Evolutionary conservation across 2,888 invertebrate genomes (phyloP), one percentile per base, ranked within the genome.

Genomic region (Stenodera caucasica): DNA sequence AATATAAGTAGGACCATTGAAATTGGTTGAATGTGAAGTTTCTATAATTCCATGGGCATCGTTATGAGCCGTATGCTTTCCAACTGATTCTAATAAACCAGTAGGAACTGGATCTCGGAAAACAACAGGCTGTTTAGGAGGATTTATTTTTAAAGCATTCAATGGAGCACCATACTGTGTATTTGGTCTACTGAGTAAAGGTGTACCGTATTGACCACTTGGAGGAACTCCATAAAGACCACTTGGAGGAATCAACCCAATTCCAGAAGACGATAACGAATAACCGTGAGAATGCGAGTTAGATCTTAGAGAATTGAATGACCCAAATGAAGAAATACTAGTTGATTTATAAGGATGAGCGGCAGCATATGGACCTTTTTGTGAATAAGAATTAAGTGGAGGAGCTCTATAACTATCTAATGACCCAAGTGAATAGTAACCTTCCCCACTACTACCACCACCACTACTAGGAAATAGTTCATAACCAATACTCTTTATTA

Each of bases 51-150:
- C 85, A 61, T 84, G 84, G 15, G 81, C 78, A 72, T 89, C 88
- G 67, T 88, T 85, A 15, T 87, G 85, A 52, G 85, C 84, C 0
- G 86, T 86, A 0, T 84, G 82, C 54, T 88, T 85, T 0, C 85
- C 89, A 64, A 88, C 86, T 54, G 85, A 88, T 67, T 88, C 84
- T 2, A 91, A 80, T 4, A 92, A 78, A 0, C 89, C 90, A 53
- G 85, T 82, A 0, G 91, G 90, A 0, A 92, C 88, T 0, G 89
- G 86, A n/a, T 90, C 88, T 50, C 90, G 84, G 77, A 90, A 91
- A 66, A 88, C 85, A 5, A 91, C 84, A 0, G 92, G 91, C 32
- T 83, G 83, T 72, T 82, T 83, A 0, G 87, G 86, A 0, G 77
- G 76, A 52, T 75, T 79, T 1, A 82, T 80, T 2, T 83, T 82